Evolutionary conservation across 2,113 vertebrate genomes (phyloP).

Genomic region (Hypanus sabinus): DNA sequence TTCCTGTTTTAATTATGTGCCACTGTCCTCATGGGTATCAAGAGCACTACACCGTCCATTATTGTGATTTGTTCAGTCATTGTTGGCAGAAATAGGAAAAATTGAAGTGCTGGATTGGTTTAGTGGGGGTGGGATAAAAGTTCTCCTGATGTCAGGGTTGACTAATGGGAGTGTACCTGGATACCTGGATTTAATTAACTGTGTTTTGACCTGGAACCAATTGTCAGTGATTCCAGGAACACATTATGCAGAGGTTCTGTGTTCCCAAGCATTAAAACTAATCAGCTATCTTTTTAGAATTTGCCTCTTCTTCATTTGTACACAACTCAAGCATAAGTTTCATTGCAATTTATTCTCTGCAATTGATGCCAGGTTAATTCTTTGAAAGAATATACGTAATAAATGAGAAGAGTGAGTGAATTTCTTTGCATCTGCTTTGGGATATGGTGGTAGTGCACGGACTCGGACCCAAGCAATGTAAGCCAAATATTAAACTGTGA

Average conservation of each 20-base stretch:
- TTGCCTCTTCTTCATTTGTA: neutral
- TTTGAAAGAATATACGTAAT: constrained; percentile 41
- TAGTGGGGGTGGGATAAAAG: neutral
- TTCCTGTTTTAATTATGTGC: neutral
- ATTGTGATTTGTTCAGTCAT: neutral
- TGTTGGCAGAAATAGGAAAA: neutral
- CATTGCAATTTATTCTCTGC: neutral
- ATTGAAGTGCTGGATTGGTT: neutral
- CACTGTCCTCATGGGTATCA: neutral
- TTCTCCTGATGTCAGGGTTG: neutral
- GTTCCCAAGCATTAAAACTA: neutral
- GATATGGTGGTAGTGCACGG: constrained; percentile 61
- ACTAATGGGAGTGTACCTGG: neutral
- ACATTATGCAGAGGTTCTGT: neutral
- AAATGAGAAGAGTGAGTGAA: constrained; percentile 45
- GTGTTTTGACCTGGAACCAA: neutral
- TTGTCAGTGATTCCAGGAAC: neutral
- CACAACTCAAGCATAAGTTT: neutral
- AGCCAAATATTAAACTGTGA: constrained; percentile 58
- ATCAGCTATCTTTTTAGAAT: neutral
- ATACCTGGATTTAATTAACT: neutral
- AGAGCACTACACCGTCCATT: neutral
- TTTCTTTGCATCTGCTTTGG: constrained; percentile 68
- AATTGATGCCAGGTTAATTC: neutral
- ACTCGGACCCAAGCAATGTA: constrained; percentile 55